phyloP scores from a whole-genome alignment of 2,797 vertebrate species.

The Anniella stebbinsi region DNA sequence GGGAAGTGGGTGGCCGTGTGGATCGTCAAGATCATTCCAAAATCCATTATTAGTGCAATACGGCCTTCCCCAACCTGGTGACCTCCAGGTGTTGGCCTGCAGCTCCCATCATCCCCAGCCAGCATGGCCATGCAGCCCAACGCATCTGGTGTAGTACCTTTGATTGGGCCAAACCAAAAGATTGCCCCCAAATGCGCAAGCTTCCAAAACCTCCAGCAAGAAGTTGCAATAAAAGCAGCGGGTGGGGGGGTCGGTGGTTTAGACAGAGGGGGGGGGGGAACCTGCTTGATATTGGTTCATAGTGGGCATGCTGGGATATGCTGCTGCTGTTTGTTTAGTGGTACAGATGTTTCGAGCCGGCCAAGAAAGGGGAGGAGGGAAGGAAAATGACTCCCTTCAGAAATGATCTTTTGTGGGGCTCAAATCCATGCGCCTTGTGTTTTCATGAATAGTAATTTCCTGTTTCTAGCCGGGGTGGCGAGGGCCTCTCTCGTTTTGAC shows the following conservation, averaged over 20 bases:
- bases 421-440: constrained; percentile 75
- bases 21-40: no score
- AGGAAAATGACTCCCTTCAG: constrained; percentile 42
- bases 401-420: constrained; percentile 75
- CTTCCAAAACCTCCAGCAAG: no score
- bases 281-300: background rate
- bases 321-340: constrained; percentile 40
- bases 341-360: background rate
- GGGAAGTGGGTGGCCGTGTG: no score
- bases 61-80: no score
- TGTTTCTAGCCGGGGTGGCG: constrained; percentile 59
- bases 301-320: constrained; percentile 23
- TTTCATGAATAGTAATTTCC: constrained; percentile 74
- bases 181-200: no score
- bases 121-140: no score
- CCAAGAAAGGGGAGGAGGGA: background rate
- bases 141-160: no score
- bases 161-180: no score
- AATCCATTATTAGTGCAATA: no score
- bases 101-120: no score
- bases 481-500: constrained; percentile 69
- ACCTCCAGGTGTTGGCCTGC: no score
- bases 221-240: background rate
- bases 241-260: no score
- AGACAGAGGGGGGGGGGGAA: background rate